A percentile compares a stretch with the other conserved stretches of the same genome.
These are phyloP conservation scores for Polypterus senegalus DNA, from an alignment of 2,113 vertebrate species.

Conservation along the genomic window DNA sequence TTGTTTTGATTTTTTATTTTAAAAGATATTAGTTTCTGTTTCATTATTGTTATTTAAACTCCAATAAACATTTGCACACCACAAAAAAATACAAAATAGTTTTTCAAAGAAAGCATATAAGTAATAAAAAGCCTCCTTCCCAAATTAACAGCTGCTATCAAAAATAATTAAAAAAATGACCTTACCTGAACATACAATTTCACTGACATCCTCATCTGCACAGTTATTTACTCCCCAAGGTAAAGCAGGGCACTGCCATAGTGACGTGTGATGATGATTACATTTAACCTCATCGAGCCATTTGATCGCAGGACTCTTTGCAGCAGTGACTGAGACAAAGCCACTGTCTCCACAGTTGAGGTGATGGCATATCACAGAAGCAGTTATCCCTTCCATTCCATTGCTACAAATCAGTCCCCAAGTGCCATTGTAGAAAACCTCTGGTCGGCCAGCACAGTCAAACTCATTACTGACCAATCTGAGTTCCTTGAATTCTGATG, in stretches of 20 bases:
- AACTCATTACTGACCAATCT: conserved; percentile 3
- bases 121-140: no score
- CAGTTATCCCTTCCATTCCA: conserved; percentile 14
- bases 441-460: background rate
- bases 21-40: no score
- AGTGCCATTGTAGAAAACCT: conserved; percentile 3
- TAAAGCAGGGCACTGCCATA: conserved; percentile 31
- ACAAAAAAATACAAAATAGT: no score
- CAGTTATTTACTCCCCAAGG: conserved; percentile 17
- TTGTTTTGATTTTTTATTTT: no score
- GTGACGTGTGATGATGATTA: conserved; percentile 10
- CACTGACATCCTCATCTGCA: conserved; percentile 23
- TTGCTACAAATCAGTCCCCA: conserved; percentile 28
- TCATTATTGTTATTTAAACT: no score
- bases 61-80: no score
- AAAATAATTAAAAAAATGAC: no score
- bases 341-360: conserved; percentile 29
- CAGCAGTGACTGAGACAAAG: background rate
- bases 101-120: no score
- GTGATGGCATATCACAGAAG: conserved; percentile 25
- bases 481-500: conserved; percentile 2
- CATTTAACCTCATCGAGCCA: conserved; percentile 29
- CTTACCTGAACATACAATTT: conserved; percentile 26
- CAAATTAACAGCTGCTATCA: no score
- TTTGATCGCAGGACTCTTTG: conserved; percentile 4